Evolutionary conservation across 2,797 vertebrate species (phyloP).

Genomic region (Pangasius larnaudii): DNA sequence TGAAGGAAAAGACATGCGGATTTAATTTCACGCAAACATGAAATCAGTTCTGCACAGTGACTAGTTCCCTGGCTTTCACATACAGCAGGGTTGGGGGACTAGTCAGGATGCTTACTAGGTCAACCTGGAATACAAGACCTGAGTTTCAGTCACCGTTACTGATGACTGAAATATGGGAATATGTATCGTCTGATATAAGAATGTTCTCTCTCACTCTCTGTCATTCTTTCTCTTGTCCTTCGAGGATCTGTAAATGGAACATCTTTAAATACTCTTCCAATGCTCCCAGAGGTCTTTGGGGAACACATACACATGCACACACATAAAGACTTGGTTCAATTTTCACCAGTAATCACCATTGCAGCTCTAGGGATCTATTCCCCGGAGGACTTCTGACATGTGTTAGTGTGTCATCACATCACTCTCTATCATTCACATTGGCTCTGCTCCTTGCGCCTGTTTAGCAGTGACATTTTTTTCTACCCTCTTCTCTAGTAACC

Average conservation of each 20-base stretch:
- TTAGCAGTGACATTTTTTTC: slow-evolving; percentile 3
- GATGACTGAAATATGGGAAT: background rate
- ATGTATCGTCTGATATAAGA: background rate
- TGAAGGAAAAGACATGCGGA: background rate
- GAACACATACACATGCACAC: background rate
- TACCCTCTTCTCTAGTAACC: background rate
- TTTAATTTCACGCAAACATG: background rate
- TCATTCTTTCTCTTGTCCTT: slow-evolving; percentile 44
- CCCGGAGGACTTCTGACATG: slow-evolving; percentile 24
- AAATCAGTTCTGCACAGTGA: background rate
- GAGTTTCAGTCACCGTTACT: background rate
- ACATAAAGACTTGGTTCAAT: slow-evolving; percentile 31
- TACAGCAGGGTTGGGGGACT: background rate
- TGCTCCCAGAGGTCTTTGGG: slow-evolving; percentile 9
- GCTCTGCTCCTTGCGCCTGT: background rate
- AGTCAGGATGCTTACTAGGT: background rate
- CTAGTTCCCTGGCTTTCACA: background rate
- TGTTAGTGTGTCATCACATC: slow-evolving; percentile 45
- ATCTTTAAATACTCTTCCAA: slow-evolving; percentile 26
- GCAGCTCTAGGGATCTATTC: slow-evolving; percentile 4
- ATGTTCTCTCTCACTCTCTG: background rate
- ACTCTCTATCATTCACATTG: slow-evolving; percentile 25
- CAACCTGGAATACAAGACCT: background rate
- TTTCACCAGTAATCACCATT: slow-evolving; percentile 45
- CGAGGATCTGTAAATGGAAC: slow-evolving; percentile 21